Percentiles rank a stretch among this genome's conserved stretches.
Evolutionary conservation across 1,140 invertebrate genomes (phyloP).

Genomic region (Aphelenchoides avenae): DNA sequence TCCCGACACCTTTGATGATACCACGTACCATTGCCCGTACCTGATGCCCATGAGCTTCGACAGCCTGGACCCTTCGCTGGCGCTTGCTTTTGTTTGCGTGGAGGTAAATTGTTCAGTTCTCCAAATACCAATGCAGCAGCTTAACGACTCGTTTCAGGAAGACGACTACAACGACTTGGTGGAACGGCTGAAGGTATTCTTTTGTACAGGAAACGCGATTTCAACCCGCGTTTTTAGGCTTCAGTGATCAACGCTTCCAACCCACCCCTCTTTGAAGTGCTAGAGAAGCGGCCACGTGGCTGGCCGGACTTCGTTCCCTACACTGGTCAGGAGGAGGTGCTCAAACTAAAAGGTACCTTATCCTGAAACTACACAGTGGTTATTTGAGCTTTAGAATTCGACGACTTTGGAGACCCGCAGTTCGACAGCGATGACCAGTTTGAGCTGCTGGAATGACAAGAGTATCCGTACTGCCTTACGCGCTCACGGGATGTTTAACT

Average conservation of each 20-base stretch:
- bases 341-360: slow-evolving; percentile 43
- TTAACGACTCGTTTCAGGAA: too few relatives aligned
- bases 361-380: slow-evolving; percentile 8
- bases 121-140: too few relatives aligned
- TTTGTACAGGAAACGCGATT: slow-evolving; percentile 16
- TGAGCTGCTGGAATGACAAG: slow-evolving; percentile 35
- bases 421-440: slow-evolving; percentile 61
- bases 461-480: too few relatives aligned
- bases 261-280: slow-evolving; percentile 53
- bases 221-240: slow-evolving; percentile 15
- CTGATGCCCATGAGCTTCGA: slow-evolving; percentile 53
- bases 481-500: too few relatives aligned
- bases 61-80: slow-evolving; percentile 53
- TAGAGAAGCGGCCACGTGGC: slow-evolving; percentile 46
- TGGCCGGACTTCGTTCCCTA: slow-evolving; percentile 56
- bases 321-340: slow-evolving; percentile 32
- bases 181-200: slow-evolving; percentile 37
- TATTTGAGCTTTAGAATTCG: slow-evolving; percentile 46
- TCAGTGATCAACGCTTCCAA: slow-evolving; percentile 17
- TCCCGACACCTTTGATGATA: slow-evolving; percentile 42
- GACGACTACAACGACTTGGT: slow-evolving; percentile 49
- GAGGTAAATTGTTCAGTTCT: too few relatives aligned
- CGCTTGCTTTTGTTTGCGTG: slow-evolving; percentile 47
- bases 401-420: slow-evolving; percentile 49
- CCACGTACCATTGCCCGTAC: slow-evolving; percentile 49